Evolutionary conservation across 2,888 invertebrate genomes (phyloP), one percentile per base, ranked within the genome.

Genomic region (Agrotis segetum): DNA sequence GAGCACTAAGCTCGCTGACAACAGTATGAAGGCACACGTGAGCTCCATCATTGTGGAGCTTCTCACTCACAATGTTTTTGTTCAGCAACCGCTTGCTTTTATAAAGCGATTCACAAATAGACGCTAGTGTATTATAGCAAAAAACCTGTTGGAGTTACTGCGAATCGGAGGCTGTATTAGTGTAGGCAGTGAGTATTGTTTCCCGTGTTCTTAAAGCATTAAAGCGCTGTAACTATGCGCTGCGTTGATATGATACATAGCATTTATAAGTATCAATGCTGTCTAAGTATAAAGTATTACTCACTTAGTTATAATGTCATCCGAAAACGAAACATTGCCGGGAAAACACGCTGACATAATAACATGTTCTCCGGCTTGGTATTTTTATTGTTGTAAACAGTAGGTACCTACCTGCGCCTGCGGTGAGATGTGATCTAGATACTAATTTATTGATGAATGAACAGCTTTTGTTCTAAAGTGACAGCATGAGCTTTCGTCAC

Each of bases 31-130:
- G 74, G 88, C 92, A 91, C 91, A 92, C 81, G 82, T 88, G 90
- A 94, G 94, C 95, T 94, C 93, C 96, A 95, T 95, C 91, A 89
- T 91, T 74, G 85, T 88, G 92, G 91, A 95, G 94, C 95, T 92
- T 92, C 90, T 90, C 88, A 91, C 89, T 86, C 88, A 92, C 91
- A 94, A 92, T 95, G 93, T 89, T 92, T 89, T 90, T 91, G 89
- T 88, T 90, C 85, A 84, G 86, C 86, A 84, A 82, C 82, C 87
- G 88, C 85, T 90, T 88, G 92, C 91, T 92, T 94, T 96, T 96
- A 95, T 96, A 96, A 95, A 95, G 93, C 94, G 89, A 93, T 90
- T 92, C 93, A 92, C 89, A 95, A 95, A 95, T 95, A 94, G 90
- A 87, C 88, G 88, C 86, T 89, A 87, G 90, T 90, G 89, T 91